Evolutionary conservation across 2,888 invertebrate genomes (phyloP).

Genomic region (Microlaimidae sp.): DNA sequence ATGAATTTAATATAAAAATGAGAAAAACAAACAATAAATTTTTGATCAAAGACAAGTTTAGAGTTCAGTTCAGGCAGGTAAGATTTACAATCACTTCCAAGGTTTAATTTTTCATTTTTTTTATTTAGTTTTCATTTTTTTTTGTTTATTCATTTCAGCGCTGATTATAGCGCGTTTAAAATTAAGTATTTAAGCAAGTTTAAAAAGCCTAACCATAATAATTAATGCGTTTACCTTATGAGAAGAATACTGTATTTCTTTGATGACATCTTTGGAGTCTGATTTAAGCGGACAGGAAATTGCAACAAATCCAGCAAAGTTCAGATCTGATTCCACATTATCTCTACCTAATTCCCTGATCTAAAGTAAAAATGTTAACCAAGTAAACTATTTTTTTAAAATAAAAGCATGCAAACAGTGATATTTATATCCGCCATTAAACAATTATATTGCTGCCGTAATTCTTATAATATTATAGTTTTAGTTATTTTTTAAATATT

Average conservation of each 20-base stretch:
- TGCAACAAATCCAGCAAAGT: slow-evolving; percentile 88
- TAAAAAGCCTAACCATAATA: too few relatives aligned
- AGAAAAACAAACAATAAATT: not conserved
- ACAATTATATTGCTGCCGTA: too few relatives aligned
- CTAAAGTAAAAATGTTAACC: too few relatives aligned
- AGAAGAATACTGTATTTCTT: slow-evolving; percentile 77
- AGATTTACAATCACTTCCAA: too few relatives aligned
- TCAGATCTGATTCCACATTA: slow-evolving; percentile 64
- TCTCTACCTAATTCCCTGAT: slow-evolving; percentile 70
- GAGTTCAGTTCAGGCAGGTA: too few relatives aligned
- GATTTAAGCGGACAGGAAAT: slow-evolving; percentile 92
- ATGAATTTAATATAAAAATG: not conserved
- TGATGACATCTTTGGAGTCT: slow-evolving; percentile 83
- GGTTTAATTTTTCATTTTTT: too few relatives aligned
- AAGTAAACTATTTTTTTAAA: slow-evolving; percentile 13
- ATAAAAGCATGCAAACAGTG: too few relatives aligned
- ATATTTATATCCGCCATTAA: too few relatives aligned
- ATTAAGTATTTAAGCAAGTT: not conserved
- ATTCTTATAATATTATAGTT: too few relatives aligned
- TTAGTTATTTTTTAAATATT: too few relatives aligned
- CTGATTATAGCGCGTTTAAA: not conserved
- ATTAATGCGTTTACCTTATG: slow-evolving; percentile 53
- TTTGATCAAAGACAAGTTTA: not conserved
- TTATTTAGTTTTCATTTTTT: too few relatives aligned
- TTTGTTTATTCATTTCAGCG: too few relatives aligned